Evolutionary conservation across 2,797 vertebrate species (phyloP).

Genomic region (Tenualosa thibaudeaui): DNA sequence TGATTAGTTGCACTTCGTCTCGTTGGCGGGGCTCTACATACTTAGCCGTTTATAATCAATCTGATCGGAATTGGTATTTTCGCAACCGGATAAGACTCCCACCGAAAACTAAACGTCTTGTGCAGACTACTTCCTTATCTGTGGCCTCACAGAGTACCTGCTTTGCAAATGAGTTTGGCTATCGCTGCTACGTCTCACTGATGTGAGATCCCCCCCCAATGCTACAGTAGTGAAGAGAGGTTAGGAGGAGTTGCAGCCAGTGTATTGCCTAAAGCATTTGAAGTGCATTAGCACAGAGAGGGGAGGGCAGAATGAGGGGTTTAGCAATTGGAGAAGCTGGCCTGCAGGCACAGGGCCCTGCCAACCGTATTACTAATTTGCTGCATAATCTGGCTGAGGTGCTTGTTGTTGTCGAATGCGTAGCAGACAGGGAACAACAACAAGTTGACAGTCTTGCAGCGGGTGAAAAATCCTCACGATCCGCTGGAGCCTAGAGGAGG

Average conservation of each 20-base stretch:
- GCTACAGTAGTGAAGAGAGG: not conserved
- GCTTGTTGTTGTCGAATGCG: not conserved
- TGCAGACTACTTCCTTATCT: not conserved
- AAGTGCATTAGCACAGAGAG: not conserved
- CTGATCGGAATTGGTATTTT: not conserved
- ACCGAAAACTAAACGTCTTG: not conserved
- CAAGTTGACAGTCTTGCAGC: slow-evolving; percentile 4
- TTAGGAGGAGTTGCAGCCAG: not conserved
- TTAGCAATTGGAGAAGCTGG: not conserved
- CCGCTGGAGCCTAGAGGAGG: not conserved
- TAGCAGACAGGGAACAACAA: not conserved
- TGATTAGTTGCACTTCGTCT: not conserved
- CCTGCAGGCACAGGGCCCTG: not conserved
- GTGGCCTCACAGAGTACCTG: not conserved
- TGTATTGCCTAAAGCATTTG: not conserved
- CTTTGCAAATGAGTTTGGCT: slow-evolving; percentile 2
- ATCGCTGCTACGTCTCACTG: not conserved
- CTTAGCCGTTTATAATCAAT: not conserved
- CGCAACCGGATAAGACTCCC: not conserved
- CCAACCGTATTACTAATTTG: slow-evolving; percentile 1
- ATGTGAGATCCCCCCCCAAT: not conserved
- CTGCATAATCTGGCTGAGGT: slow-evolving; percentile 15
- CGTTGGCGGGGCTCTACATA: not conserved
- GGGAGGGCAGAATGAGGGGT: not conserved
- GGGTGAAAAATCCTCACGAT: not conserved